Evolutionary conservation across 2,888 invertebrate species (phyloP), one percentile per base, ranked within the genome.

Genomic region (Tetheella fluctuosa): DNA sequence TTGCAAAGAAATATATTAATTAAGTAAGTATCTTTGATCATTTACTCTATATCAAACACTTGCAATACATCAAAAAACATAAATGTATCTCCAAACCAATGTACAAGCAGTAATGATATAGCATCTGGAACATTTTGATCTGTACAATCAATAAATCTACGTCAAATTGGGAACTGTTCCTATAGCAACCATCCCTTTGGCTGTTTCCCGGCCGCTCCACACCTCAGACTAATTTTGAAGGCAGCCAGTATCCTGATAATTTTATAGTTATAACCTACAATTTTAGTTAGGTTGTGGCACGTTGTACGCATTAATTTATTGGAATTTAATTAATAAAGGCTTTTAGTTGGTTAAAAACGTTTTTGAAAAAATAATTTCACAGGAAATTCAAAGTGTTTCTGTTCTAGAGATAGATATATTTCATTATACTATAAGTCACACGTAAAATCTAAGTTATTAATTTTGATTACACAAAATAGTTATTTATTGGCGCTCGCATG

Each of bases 121-220:
- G 28, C 69, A 76, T 74, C 73, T 77, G 72, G 77, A 79, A 76
- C 74, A 81, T 83, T 34, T 83, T 81, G 81, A 82, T 82, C 77
- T 80, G 73, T 76, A 75, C 79, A 89, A 89, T 91, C 90, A 86
- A 90, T 90, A 90, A 80, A 71, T 78, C 77, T 69, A 74, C 78
- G 80, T 80, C 81, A 81, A 84, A 86, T 86, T 83, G 83, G 80
- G 84, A 86, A 70, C 58, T 79, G 89, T 89, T 88, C 63, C 86
- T 81, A 89, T 90, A 79, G 86, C 85, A 85, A 91, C 91, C 75
- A 85, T 80, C 89, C 89, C 87, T 88, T 86, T 81, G 71, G 72
- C 69, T 73, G 72, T 74, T 77, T 74, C 78, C 76, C 77, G 75
- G 77, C 76, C 20, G 48, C n/a, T 20, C 48, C 20, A 48, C 48